Evolutionary conservation across 2,113 vertebrate species (phyloP), one percentile per base, ranked within the genome.

Genomic region (Cyanistes caeruleus): DNA sequence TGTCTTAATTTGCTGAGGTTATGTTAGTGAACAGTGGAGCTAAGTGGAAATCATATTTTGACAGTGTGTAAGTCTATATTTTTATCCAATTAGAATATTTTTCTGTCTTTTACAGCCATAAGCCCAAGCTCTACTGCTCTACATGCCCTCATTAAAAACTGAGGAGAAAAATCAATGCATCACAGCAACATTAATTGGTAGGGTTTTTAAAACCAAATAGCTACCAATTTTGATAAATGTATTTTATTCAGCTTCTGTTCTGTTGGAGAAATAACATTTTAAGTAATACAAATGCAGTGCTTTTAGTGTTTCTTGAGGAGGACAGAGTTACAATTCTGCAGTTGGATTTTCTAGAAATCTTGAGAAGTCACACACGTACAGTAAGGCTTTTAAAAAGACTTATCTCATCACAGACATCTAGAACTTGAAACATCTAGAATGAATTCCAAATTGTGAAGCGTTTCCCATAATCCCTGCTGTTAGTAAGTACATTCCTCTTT

Each of bases 151-250:
- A 53, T 65, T 88, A 92, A 73, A 64, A 39, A 65, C 76, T n/a
- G 39, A 60, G 30, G 6, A 37, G 74, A 76, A 92, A 92, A 92
- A 67, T 86, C 53, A 89, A 51, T 90, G 27, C 11, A 31, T 67
- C 77, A 69, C 1, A 87, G 41, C 20, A 77, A 41, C n/a, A 52
- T 80, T 84, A 82, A 87, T 49, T 23, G 24, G 53, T 48, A 68
- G 51, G 9, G 11, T 24, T 92, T 84, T 91, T 14, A 56, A 48
- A 49, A 79, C 30, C 39, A 77, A 84, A 31, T 67, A 69, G 20
- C 60, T 84, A 64, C 73, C n/a, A 75, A n/a, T 70, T 75, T 96
- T 96, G 74, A 88, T 88, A 89, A 93, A 88, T 68, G 5, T 74
- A 17, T 70, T 68, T 64, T 37, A 31, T n/a, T 95, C 73, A 86